Evolutionary conservation across 2,888 invertebrate genomes (phyloP).

Genomic region (Laothoe populi): DNA sequence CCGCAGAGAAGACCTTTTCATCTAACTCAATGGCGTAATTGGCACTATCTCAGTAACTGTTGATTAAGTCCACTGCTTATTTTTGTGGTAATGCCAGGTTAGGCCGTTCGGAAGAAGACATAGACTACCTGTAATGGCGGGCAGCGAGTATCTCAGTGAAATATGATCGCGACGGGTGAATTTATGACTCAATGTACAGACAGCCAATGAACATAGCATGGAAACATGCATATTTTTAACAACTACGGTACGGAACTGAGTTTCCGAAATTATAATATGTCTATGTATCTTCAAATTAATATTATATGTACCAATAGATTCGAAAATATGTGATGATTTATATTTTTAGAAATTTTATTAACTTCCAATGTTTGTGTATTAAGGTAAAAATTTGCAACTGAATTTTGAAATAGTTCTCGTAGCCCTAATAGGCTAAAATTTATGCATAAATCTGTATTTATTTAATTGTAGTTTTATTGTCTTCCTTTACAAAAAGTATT

Average conservation of each 20-base stretch:
- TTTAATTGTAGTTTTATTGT: too few species aligned
- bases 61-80: neutral
- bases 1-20: neutral
- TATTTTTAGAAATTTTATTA: too few species aligned
- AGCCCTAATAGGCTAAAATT: too few species aligned
- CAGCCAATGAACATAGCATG: conserved; percentile 48
- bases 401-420: too few species aligned
- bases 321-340: too few species aligned
- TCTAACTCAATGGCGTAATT: neutral
- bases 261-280: too few species aligned
- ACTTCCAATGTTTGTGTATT: too few species aligned
- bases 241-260: neutral
- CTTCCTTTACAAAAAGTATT: too few species aligned
- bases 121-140: conserved; percentile 40
- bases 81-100: conserved; percentile 10
- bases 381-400: too few species aligned
- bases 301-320: too few species aligned
- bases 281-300: too few species aligned
- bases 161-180: conserved; percentile 43
- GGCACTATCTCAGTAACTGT: neutral
- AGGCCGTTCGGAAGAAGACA: conserved; percentile 11
- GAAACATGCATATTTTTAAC: conserved; percentile 8
- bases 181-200: conserved; percentile 48
- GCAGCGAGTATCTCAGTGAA: conserved; percentile 32
- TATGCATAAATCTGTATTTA: too few species aligned